Evolutionary conservation across 1,140 invertebrate genomes (phyloP).

Genomic region (Amyelois transitella): DNA sequence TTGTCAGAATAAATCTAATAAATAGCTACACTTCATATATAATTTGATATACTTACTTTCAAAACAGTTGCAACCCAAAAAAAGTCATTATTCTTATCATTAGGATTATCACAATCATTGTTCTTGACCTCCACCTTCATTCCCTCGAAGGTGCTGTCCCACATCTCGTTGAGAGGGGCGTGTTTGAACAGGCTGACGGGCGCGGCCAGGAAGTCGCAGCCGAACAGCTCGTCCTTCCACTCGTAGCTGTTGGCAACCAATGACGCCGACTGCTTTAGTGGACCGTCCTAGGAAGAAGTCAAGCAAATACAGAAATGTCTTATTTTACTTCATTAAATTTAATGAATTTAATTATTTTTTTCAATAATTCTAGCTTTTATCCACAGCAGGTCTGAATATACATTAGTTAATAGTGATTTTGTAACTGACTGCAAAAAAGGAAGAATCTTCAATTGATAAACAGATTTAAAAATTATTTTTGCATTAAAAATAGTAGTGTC

Average conservation of each 20-base stretch:
- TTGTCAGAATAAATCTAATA: too few relatives aligned
- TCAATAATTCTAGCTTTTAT: too few relatives aligned
- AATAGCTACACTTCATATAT: too few relatives aligned
- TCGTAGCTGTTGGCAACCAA: constrained; percentile 82
- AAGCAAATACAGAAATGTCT: not conserved
- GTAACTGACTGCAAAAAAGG: too few relatives aligned
- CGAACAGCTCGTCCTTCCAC: constrained; percentile 86
- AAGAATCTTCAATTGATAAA: too few relatives aligned
- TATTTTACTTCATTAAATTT: too few relatives aligned
- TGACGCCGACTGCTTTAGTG: constrained; percentile 53
- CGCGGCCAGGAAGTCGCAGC: constrained; percentile 87
- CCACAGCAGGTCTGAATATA: too few relatives aligned
- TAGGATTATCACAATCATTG: constrained; percentile 87
- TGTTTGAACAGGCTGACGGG: constrained; percentile 93
- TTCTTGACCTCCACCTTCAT: constrained; percentile 98
- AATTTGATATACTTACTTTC: constrained; percentile 61
- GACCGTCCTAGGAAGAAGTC: constrained; percentile 47
- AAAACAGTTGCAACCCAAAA: constrained; percentile 97
- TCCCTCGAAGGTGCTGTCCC: constrained; percentile 93
- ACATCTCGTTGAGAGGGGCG: constrained; percentile 92
- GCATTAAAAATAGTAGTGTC: too few relatives aligned
- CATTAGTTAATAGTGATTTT: too few relatives aligned
- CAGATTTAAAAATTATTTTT: too few relatives aligned
- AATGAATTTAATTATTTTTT: too few relatives aligned
- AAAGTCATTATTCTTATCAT: constrained; percentile 83